Base-by-base conservation (phyloP, 1,140 invertebrate species). In the Danaus melanippus region DNA sequence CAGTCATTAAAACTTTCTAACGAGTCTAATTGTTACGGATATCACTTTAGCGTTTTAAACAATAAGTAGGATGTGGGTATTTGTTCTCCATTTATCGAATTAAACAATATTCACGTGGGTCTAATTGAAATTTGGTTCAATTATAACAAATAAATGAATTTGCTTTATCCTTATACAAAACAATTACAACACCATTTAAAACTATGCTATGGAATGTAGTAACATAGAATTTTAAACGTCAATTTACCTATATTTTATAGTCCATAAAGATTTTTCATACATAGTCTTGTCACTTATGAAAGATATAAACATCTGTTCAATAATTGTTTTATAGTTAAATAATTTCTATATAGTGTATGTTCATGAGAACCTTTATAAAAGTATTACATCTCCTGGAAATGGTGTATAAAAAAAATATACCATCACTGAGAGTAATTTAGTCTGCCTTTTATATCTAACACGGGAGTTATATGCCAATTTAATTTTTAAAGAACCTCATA, bases 1-100 rank as follows among this genome's bases (percentile, higher is more conserved):
- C 64, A 72, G 67, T 75, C 72, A 71, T 78, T 78, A 78, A 78
- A 78, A 78, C 66, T 78, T 77, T 74, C 74, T 78, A 68, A 75
- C 66, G 66, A 68, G 61, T 76, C 71, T 74, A 78, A 74, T 75
- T 77, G 72, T 75, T 74, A 75, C 60, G 68, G 70, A 72, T 76
- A 75, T 71, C 72, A 75, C 62, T 66, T 75, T 71, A 74, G 50
- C 64, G 62, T 66, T 64, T 53, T 49, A 56, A 48, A 59, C 57
- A 53, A 42, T 59, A 59, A 59, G 47, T 54, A 47, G 12, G 48
- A 52, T 59, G 54, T 48, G 50, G 50, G 21, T 53, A 42, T 58
- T 44, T 51, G 12, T 43, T 42, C 17, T 51, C 17, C 7, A 32
- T 32, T 8, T 32, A 32, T 32, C 21, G 21, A 32, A 32, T 32